Percentiles rank a stretch among this genome's conserved stretches.
phyloP scores from a whole-genome alignment of 2,113 vertebrate species.

The Vireo altiloquus region DNA sequence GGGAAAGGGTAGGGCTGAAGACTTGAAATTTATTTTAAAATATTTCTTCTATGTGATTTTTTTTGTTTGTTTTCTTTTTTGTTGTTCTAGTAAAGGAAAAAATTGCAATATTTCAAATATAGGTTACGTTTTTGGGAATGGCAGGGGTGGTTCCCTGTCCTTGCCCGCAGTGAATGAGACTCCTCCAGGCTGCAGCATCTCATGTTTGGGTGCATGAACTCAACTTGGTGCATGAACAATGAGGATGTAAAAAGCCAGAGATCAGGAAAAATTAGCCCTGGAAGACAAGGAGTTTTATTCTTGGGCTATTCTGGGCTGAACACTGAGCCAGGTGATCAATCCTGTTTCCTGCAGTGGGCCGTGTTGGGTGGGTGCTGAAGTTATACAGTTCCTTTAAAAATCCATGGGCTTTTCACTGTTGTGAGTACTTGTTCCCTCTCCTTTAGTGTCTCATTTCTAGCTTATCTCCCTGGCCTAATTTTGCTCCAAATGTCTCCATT shows the following conservation, averaged over 20 bases:
- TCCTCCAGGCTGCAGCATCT: background rate
- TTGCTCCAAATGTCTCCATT: background rate
- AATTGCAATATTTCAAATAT: fast-evolving
- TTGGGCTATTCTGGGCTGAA: background rate
- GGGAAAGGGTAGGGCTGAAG: background rate
- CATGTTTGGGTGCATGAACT: fast-evolving
- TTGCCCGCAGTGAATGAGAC: fast-evolving
- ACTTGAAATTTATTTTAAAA: background rate
- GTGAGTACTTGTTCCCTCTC: background rate
- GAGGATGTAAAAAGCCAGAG: background rate
- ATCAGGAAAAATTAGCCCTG: background rate
- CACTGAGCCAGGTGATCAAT: background rate
- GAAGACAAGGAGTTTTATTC: background rate
- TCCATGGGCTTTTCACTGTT: background rate
- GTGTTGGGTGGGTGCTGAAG: background rate
- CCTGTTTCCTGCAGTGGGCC: background rate
- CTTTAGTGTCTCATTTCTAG: constrained; percentile 10
- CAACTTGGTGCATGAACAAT: background rate
- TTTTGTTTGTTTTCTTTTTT: background rate
- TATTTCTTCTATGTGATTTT: background rate
- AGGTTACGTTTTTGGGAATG: background rate
- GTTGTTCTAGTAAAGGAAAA: background rate
- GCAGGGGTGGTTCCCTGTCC: fast-evolving
- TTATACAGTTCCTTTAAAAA: background rate
- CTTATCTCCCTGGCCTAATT: constrained; percentile 29